A percentile compares a stretch with the other conserved stretches of the same genome.
phyloP scores from a whole-genome alignment of 2,797 vertebrate species.

The Cossypha heuglini region DNA sequence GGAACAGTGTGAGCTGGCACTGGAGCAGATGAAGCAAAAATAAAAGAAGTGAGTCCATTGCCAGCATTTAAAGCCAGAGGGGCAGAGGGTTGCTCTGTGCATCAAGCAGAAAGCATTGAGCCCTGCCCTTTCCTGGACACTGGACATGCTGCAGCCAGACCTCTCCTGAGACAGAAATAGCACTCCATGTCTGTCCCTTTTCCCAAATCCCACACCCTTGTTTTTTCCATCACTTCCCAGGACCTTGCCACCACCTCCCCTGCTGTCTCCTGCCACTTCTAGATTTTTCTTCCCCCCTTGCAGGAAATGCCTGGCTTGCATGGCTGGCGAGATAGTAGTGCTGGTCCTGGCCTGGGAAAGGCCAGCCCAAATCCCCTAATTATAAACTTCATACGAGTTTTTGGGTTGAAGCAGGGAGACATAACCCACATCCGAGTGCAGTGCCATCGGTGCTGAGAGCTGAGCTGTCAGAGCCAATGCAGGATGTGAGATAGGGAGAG shows the following conservation, averaged over 20 bases:
- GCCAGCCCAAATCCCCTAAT: background rate
- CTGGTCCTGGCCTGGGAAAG: background rate
- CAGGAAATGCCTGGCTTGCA: background rate
- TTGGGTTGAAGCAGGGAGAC: background rate
- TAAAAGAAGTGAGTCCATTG: background rate
- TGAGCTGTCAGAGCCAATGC: background rate
- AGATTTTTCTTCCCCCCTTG: background rate
- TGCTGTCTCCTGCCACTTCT: background rate
- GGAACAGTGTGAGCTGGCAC: background rate
- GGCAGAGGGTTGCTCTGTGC: background rate
- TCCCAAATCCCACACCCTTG: background rate
- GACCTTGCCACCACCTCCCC: background rate
- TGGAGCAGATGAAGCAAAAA: background rate
- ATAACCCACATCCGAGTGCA: fast-evolving
- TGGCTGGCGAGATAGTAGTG: background rate
- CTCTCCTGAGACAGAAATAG: background rate
- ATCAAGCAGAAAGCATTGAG: background rate
- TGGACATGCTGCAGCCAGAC: background rate
- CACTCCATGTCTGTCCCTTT: background rate
- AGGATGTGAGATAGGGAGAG: background rate
- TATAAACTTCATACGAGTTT: background rate
- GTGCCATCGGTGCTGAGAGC: background rate
- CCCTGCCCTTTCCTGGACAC: background rate
- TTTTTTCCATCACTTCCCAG: background rate
- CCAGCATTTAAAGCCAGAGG: background rate